Evolutionary conservation across 2,888 invertebrate genomes (phyloP).

Genomic region (Pedicia rivosa): DNA sequence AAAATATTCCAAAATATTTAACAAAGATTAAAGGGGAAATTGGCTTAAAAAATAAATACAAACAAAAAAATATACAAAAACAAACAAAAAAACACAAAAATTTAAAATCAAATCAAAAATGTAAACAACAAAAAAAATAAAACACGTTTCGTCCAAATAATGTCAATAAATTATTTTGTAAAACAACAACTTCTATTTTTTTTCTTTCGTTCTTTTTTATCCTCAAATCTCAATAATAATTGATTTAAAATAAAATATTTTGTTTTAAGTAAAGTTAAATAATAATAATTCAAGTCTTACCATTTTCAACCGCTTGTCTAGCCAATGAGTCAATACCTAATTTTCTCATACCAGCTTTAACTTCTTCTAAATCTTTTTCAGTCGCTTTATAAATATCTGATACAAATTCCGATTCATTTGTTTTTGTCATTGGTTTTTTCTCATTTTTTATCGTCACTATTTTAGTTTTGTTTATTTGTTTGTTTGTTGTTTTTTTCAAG

Average conservation of each 20-base stretch:
- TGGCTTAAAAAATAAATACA: too few relatives aligned
- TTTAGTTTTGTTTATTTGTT: constrained; percentile 6
- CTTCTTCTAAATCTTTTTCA: constrained; percentile 51
- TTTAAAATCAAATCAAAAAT: too few relatives aligned
- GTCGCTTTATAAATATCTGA: constrained; percentile 56
- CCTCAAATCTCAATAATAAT: too few relatives aligned
- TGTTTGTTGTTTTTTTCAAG: background rate
- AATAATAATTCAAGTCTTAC: constrained; percentile 21
- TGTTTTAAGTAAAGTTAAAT: constrained; percentile 9
- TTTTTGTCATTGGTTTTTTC: constrained; percentile 11
- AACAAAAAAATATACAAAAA: too few relatives aligned
- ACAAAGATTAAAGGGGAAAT: too few relatives aligned
- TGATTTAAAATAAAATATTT: background rate
- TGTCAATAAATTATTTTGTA: too few relatives aligned
- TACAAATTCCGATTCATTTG: constrained; percentile 50
- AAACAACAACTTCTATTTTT: too few relatives aligned
- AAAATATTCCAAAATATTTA: too few relatives aligned
- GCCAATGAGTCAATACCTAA: constrained; percentile 43
- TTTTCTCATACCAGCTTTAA: constrained; percentile 59
- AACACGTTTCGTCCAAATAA: too few relatives aligned
- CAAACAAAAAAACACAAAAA: too few relatives aligned
- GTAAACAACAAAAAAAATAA: too few relatives aligned
- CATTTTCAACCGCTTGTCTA: constrained; percentile 35
- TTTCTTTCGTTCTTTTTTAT: too few relatives aligned
- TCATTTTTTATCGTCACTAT: constrained; percentile 6